These are phyloP conservation scores for Villa cingulata DNA, from an alignment of 2,888 invertebrate species.

Conservation along the genomic window DNA sequence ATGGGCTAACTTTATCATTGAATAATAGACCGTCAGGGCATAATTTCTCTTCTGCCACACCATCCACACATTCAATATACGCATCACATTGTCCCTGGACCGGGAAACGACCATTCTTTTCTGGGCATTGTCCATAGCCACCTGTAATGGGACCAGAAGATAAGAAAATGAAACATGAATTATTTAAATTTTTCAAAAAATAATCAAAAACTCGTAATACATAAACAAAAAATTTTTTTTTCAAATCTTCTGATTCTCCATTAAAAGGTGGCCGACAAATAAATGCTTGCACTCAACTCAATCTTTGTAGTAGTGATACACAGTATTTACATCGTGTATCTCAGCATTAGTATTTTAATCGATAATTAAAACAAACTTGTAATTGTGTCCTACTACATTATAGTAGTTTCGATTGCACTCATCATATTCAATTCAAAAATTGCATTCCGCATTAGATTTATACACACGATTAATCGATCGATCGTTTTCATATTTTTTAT, in stretches of 20 bases:
- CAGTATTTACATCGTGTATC: no score
- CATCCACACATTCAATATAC: constrained; percentile 59
- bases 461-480: no score
- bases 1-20: constrained; percentile 53
- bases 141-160: constrained; percentile 14
- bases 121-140: constrained; percentile 41
- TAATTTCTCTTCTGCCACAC: constrained; percentile 56
- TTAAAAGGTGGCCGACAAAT: no score
- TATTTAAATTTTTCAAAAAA: neutral
- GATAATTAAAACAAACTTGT: no score
- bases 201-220: neutral
- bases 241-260: neutral
- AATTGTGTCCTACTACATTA: no score
- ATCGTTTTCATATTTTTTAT: no score
- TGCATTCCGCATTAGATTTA: no score
- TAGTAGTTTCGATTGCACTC: no score
- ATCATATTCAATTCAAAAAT: no score
- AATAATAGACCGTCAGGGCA: constrained; percentile 74
- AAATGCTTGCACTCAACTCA: no score
- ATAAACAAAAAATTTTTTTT: neutral
- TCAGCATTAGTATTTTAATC: no score
- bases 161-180: neutral
- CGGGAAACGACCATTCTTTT: constrained; percentile 55
- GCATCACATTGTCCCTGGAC: constrained; percentile 58
- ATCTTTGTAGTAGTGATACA: no score